phyloP scores from a whole-genome alignment of 2,113 vertebrate genomes.

The Spermophilus dauricus region DNA sequence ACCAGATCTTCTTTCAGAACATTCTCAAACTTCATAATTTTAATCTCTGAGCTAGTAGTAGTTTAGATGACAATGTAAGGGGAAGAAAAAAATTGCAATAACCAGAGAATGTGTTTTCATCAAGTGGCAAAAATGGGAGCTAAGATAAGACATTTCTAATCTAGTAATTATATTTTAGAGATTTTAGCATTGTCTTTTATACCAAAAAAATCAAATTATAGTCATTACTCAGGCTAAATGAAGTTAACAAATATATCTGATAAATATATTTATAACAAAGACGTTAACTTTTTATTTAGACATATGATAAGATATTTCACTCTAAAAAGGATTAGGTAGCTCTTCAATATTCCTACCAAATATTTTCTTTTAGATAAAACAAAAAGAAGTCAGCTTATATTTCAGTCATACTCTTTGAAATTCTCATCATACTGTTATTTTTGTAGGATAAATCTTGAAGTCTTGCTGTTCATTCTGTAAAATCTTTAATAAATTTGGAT shows the following conservation, averaged over 20 bases:
- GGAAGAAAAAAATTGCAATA: not conserved
- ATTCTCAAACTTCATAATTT: not conserved
- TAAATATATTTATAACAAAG: too few species aligned
- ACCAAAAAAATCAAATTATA: not conserved
- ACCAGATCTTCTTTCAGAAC: not conserved
- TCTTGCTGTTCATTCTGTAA: slow-evolving; percentile 91
- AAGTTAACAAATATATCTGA: not conserved
- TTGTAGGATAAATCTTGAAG: slow-evolving; percentile 94
- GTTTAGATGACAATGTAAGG: not conserved
- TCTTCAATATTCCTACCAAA: not conserved
- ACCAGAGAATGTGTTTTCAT: not conserved
- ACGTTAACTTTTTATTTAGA: slow-evolving; percentile 46
- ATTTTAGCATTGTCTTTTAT: slow-evolving; percentile 32
- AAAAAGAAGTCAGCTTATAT: slow-evolving; percentile 37
- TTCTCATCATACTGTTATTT: slow-evolving; percentile 72
- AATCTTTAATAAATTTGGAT: slow-evolving; percentile 87
- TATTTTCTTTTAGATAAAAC: slow-evolving; percentile 35
- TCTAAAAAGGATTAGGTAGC: slow-evolving; percentile 19
- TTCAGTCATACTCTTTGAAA: slow-evolving; percentile 20
- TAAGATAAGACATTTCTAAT: not conserved
- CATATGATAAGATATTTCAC: slow-evolving; percentile 35
- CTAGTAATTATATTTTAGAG: not conserved
- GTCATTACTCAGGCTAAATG: slow-evolving; percentile 4
- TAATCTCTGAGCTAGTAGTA: not conserved
- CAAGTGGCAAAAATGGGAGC: not conserved